Evolutionary conservation across 37 sponge, comb jelly and placozoan species (phyloP).

Genomic region (Sycon ciliatum): DNA sequence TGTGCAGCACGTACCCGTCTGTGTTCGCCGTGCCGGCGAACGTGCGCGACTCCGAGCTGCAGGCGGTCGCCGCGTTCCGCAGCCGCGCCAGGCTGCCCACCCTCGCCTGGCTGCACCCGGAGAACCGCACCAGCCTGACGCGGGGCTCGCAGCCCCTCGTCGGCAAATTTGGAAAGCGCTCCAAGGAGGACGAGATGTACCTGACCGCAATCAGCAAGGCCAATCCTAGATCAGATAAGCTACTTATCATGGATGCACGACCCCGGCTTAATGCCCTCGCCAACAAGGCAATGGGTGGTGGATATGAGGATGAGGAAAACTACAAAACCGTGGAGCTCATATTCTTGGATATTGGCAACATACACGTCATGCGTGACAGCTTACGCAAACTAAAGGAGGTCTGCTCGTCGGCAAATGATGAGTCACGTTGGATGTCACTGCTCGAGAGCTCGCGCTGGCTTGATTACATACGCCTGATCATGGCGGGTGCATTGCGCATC

Average conservation of each 20-base stretch:
- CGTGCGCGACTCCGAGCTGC: slow-evolving; percentile 45
- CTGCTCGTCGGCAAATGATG: slow-evolving; percentile 75
- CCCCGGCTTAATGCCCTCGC: slow-evolving; percentile 79
- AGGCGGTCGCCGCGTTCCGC: slow-evolving; percentile 51
- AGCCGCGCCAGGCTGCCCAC: slow-evolving; percentile 75
- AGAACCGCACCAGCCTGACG: slow-evolving; percentile 71
- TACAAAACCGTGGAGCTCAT: slow-evolving; percentile 70
- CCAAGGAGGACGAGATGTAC: slow-evolving; percentile 57
- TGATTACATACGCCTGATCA: slow-evolving; percentile 66
- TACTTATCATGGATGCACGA: slow-evolving; percentile 75
- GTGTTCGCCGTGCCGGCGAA: slow-evolving; percentile 34
- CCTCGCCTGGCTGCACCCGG: slow-evolving; percentile 78
- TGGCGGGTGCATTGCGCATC: slow-evolving; percentile 58
- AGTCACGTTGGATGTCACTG: slow-evolving; percentile 71
- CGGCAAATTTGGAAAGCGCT: slow-evolving; percentile 47
- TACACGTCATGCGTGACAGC: slow-evolving; percentile 88
- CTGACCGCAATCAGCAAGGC: slow-evolving; percentile 45
- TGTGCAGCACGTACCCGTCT: slow-evolving; percentile 48
- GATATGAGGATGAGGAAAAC: slow-evolving; percentile 63
- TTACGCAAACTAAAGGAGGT: slow-evolving; percentile 65
- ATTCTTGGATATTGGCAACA: slow-evolving; percentile 91
- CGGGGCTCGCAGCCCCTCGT: slow-evolving; percentile 84
- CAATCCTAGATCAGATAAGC: slow-evolving; percentile 57
- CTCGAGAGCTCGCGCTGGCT: slow-evolving; percentile 83
- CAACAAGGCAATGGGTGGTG: slow-evolving; percentile 83